Conservation (phyloP, 1,140 invertebrate genomes). For the Aethina tumida region DNA sequence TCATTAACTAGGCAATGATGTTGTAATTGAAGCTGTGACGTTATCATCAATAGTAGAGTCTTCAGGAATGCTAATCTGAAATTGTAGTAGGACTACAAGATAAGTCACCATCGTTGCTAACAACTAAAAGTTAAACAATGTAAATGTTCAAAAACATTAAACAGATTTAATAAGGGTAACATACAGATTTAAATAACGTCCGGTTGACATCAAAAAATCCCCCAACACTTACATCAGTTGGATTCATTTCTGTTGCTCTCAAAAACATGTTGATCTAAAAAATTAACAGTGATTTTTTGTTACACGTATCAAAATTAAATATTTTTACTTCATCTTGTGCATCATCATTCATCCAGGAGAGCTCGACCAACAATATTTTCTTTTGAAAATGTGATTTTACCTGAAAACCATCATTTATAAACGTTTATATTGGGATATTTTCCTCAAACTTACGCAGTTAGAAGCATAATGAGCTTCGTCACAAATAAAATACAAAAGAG, state of each 20-base stretch:
- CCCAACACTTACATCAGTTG: conserved; percentile 53
- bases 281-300: conserved; percentile 3
- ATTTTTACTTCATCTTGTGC: conserved; percentile 32
- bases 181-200: conserved; percentile 54
- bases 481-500: conserved; percentile 53
- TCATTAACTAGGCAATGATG: too few relatives aligned
- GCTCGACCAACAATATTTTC: conserved; percentile 53
- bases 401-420: conserved; percentile 26
- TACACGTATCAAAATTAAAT: too few relatives aligned
- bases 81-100: conserved; percentile 55
- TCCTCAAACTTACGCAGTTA: conserved; percentile 29
- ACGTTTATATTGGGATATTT: neutral
- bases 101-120: conserved; percentile 61
- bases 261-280: conserved; percentile 56
- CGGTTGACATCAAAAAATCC: conserved; percentile 59
- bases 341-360: conserved; percentile 45
- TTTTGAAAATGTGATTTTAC: conserved; percentile 58
- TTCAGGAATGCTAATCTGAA: conserved; percentile 59
- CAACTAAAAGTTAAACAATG: conserved; percentile 36
- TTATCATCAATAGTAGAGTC: too few relatives aligned
- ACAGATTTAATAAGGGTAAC: conserved; percentile 14
- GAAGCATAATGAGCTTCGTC: conserved; percentile 57
- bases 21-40: too few relatives aligned
- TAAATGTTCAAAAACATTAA: neutral
- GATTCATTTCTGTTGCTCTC: conserved; percentile 58